These are phyloP conservation scores for Himalopsyche anomala DNA, from an alignment of 2,888 invertebrate species.

Conservation along the genomic window DNA sequence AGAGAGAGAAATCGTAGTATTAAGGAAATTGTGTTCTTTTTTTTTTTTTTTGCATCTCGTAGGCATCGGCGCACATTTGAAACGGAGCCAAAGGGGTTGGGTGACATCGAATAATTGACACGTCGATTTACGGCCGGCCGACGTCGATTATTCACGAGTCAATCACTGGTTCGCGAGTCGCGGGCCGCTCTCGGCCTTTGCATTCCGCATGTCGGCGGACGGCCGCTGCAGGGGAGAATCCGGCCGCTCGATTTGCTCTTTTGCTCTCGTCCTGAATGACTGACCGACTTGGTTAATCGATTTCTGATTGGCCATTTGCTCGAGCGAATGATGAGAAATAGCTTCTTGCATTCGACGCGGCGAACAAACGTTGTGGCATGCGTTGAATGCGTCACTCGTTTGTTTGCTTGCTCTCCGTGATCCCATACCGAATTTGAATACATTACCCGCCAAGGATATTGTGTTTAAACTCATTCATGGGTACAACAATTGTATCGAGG, in stretches of 20 bases:
- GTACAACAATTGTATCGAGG: too few species aligned
- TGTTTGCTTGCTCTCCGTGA: background rate
- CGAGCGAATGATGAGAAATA: constrained; percentile 28
- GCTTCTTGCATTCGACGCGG: constrained; percentile 2
- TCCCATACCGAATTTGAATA: too few species aligned
- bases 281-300: constrained; percentile 34
- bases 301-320: constrained; percentile 31
- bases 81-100: constrained; percentile 50
- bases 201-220: constrained; percentile 12
- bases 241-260: constrained; percentile 7
- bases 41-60: constrained; percentile 15
- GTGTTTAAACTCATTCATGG: too few species aligned
- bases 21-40: background rate
- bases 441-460: too few species aligned
- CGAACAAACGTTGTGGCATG: background rate
- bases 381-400: background rate
- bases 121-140: constrained; percentile 53
- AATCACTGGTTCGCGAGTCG: constrained; percentile 57
- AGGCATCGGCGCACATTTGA: constrained; percentile 48
- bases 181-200: constrained; percentile 24
- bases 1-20: too few species aligned
- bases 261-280: constrained; percentile 24
- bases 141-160: constrained; percentile 61
- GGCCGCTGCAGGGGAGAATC: constrained; percentile 12
- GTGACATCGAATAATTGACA: constrained; percentile 54